Conservation (phyloP, 2,888 invertebrate species). For the Bugula neritina region DNA sequence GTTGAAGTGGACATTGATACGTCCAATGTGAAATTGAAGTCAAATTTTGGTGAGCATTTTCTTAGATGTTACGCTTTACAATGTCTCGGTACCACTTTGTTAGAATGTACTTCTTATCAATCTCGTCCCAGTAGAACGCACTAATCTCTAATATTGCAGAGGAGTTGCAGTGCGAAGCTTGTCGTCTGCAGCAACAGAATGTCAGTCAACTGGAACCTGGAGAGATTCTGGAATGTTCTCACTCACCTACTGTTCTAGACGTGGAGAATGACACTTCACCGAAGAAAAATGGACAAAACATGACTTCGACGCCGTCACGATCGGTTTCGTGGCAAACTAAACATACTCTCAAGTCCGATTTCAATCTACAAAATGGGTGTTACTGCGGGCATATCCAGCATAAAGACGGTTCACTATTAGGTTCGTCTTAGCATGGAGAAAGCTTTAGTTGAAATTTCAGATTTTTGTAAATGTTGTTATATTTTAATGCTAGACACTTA, state of each 20-base stretch:
- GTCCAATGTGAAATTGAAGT: too few relatives aligned
- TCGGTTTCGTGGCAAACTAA: not conserved
- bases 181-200: not conserved
- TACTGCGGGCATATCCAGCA: conserved; percentile 23
- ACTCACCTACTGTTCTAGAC: not conserved
- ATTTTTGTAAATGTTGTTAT: too few relatives aligned
- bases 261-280: not conserved
- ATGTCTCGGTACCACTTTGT: too few relatives aligned
- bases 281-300: not conserved
- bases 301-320: conserved; percentile 7
- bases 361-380: conserved; percentile 18
- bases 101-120: too few relatives aligned
- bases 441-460: too few relatives aligned
- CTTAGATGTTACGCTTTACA: too few relatives aligned
- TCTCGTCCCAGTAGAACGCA: too few relatives aligned
- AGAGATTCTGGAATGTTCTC: conserved; percentile 14
- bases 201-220: not conserved
- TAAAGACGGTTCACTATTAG: conserved; percentile 23
- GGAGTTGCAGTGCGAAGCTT: not conserved
- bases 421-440: too few relatives aligned
- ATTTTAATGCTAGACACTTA: too few relatives aligned
- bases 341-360: not conserved
- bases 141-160: too few relatives aligned
- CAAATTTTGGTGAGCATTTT: too few relatives aligned
- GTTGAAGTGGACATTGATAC: not conserved